Evolutionary conservation across 2,888 invertebrate species (phyloP), one percentile per base, ranked within the genome.

Genomic region (Harpalus rufipes): DNA sequence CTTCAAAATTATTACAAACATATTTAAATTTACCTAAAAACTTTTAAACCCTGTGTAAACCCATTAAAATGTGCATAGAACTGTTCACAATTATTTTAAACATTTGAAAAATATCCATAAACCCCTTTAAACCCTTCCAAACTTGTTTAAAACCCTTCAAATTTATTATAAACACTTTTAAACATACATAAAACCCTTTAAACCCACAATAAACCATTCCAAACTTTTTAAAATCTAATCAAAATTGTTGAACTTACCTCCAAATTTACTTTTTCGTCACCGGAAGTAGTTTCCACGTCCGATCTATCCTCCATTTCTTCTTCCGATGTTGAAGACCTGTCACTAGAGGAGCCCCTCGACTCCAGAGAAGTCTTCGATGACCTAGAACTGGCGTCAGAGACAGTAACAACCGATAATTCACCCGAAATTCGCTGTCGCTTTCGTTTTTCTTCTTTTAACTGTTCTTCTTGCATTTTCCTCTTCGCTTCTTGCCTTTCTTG

Each of bases 401-500:
- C 90, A 10, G 89, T 90, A 1, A 91, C 90, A 14, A 91, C 88
- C 16, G 87, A 78, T 7, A 84, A 32, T 79, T 78, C 84, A 2
- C 79, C 84, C 8, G 84, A 79, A 68, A 84, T 84, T 32, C 79
- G 21, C 39, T 78, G 79, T 0, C 84, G 78, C 16, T 84, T 84
- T 1, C 79, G 32, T 68, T 65, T 87, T 89, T 82, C 86, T 83
- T 88, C 89, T 74, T 81, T 87, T 80, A 88, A 90, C 72, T 89
- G 90, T 86, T 89, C 90, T 86, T 90, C 91, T 86, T 89, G 89
- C 74, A 87, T 87, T 87, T 88, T 89, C 4, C 90, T 87, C 86
- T 91, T 91, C 4, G 90, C 87, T 86, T 90, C 88, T 88, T 90
- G 90, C 88, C 90, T 89, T 88, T 90, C 89, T 87, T 89, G 84